These are phyloP conservation scores for Telenomus remus DNA, from an alignment of 1,140 invertebrate species.

Conservation along the genomic window DNA sequence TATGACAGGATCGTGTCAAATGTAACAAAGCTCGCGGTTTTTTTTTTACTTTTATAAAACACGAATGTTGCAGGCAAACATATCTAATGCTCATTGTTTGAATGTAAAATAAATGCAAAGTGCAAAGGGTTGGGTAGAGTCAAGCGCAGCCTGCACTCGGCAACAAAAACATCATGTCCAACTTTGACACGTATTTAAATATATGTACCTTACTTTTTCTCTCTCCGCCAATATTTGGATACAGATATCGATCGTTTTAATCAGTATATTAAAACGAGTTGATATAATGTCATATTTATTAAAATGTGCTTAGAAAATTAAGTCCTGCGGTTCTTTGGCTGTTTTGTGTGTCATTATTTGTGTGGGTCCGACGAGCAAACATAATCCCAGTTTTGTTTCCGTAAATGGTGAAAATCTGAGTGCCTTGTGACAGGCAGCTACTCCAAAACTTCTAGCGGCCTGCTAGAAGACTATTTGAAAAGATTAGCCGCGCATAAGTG, in stretches of 20 bases:
- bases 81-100: slow-evolving; percentile 41
- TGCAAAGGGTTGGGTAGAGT: slow-evolving; percentile 51
- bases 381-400: slow-evolving; percentile 24
- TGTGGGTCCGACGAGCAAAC: slow-evolving; percentile 21
- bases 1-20: slow-evolving; percentile 54
- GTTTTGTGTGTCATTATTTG: no score
- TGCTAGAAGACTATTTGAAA: slow-evolving; percentile 66
- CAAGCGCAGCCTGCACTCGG: slow-evolving; percentile 23
- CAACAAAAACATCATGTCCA: slow-evolving; percentile 16
- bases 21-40: slow-evolving; percentile 45
- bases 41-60: slow-evolving; percentile 52
- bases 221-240: not conserved
- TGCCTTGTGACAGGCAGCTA: slow-evolving; percentile 69
- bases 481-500: slow-evolving; percentile 70
- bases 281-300: no score
- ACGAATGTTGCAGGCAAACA: slow-evolving; percentile 47
- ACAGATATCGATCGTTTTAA: no score
- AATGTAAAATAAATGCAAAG: slow-evolving; percentile 55
- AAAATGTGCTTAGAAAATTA: no score
- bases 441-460: slow-evolving; percentile 67
- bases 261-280: no score
- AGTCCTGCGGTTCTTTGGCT: no score
- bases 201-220: not conserved
- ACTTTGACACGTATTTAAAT: slow-evolving; percentile 26
- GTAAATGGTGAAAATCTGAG: slow-evolving; percentile 62